Evolutionary conservation across 2,113 vertebrate genomes (phyloP).

Genomic region (Bettongia penicillata): DNA sequence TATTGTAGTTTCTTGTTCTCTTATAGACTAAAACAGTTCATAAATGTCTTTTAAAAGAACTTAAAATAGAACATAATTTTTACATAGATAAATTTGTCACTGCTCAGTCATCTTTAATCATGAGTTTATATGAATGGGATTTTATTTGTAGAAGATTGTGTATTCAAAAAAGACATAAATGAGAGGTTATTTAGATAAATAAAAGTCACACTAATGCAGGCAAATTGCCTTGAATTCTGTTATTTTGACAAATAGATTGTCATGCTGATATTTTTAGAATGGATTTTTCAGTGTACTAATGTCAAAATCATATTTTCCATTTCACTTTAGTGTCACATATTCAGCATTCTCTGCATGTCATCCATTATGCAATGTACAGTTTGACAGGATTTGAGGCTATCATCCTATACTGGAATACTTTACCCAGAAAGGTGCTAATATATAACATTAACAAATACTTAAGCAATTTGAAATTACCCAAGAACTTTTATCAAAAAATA

Average conservation of each 20-base stretch:
- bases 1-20: not conserved
- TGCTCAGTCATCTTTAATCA: conserved; percentile 50
- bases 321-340: conserved; percentile 58
- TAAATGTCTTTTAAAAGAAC: not conserved
- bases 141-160: conserved; percentile 48
- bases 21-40: conserved; percentile 14
- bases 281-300: conserved; percentile 57
- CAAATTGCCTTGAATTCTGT: conserved; percentile 62
- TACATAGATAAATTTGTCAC: conserved; percentile 5
- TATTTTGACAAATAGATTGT: conserved; percentile 71
- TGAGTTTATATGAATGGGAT: conserved; percentile 42
- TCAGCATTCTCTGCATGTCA: conserved; percentile 62
- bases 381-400: conserved; percentile 48
- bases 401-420: conserved; percentile 13
- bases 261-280: conserved; percentile 65
- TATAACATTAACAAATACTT: conserved; percentile 23
- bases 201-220: conserved; percentile 61
- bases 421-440: conserved; percentile 14
- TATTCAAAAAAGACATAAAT: conserved; percentile 49
- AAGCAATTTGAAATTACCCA: conserved; percentile 47
- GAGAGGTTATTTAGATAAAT: conserved; percentile 59
- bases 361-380: conserved; percentile 50
- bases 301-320: conserved; percentile 72
- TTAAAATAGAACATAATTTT: conserved; percentile 16
- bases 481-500: conserved; percentile 13